Evolutionary conservation across 2,888 invertebrate genomes (phyloP), one percentile per base, ranked within the genome.

Genomic region (Epinotia brunnichana): DNA sequence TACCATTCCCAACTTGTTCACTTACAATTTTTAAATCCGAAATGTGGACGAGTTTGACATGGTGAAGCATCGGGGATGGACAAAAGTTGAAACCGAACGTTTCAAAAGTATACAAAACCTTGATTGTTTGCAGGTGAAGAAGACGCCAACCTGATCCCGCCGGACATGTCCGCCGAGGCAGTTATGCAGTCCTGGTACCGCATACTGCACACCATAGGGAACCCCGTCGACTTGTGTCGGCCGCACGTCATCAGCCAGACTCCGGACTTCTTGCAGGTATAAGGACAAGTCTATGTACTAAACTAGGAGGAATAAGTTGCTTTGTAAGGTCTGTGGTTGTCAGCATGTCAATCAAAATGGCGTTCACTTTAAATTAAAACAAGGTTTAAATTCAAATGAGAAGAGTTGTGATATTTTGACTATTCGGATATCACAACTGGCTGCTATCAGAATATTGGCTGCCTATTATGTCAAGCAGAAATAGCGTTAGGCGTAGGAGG

Each of bases 101-200:
- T 5, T n/a, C 9, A 35, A 9, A 35, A 35, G 35, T 9, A 35
- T 48, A 61, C 21, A 7, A 21, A 15, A 7, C 15, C 5, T 64
- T 54, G 35, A 21, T 4, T 51, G 10, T 2, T 35, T 54, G 3
- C 80, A 97, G 98, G 95, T 76, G 98, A 98, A 76, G 98, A 98
- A 80, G 98, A 98, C 85, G 94, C 94, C 3, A 95, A 95, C 79
- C 89, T 98, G 60, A 96, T 98, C 73, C 97, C 98, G 2, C 86
- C 94, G 0, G 96, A 96, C 66, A 98, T 99, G 97, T 95, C 95
- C 57, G 95, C 97, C 74, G 97, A 98, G 85, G 97, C 98, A 74
- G 96, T 99, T 53, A 97, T 97, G 73, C 99, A 99, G 92, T 96
- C 97, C 81, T 99, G 99, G 99, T 99, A 98, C 90, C 95, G 99